Percentiles rank a stretch among this genome's conserved stretches.
These are phyloP conservation scores for Diploptera punctata DNA, from an alignment of 2,888 invertebrate genomes.

Conservation along the genomic window DNA sequence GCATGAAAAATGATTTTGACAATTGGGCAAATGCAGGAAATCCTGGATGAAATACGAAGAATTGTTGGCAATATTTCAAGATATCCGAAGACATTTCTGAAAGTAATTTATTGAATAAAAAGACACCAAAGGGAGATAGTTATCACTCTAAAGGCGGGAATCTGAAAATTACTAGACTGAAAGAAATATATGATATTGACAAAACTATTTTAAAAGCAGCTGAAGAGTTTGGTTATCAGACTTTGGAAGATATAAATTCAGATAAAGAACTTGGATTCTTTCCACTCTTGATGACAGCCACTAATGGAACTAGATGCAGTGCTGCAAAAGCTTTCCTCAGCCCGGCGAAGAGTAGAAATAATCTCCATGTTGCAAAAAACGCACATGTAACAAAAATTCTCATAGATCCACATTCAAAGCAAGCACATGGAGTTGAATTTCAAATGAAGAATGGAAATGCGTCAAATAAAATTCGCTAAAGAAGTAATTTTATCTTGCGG, in stretches of 20 bases:
- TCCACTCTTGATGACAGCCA: constrained; percentile 58
- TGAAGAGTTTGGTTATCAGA: constrained; percentile 52
- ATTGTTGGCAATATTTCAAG: constrained; percentile 77
- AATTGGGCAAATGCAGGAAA: constrained; percentile 80
- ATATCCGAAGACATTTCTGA: constrained; percentile 74
- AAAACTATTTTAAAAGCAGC: constrained; percentile 40
- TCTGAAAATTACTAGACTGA: background rate
- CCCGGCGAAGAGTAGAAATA: constrained; percentile 63
- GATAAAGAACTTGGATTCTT: constrained; percentile 32
- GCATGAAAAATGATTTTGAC: constrained; percentile 81
- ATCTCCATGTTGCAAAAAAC: constrained; percentile 67
- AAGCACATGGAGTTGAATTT: constrained; percentile 66
- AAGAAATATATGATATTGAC: too few species aligned
- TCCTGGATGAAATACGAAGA: constrained; percentile 77
- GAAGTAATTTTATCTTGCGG: constrained; percentile 39
- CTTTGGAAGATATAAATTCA: constrained; percentile 69
- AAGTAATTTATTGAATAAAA: constrained; percentile 50
- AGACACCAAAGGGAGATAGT: too few species aligned
- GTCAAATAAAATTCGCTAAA: constrained; percentile 19
- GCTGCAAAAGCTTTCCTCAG: constrained; percentile 70
- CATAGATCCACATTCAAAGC: constrained; percentile 62
- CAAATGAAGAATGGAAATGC: constrained; percentile 56
- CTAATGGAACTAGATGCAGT: constrained; percentile 70
- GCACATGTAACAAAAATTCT: constrained; percentile 66
- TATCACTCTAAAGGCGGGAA: too few species aligned